Base-by-base conservation (phyloP, 2,888 invertebrate genomes). In the Eumerus sabulonum region DNA sequence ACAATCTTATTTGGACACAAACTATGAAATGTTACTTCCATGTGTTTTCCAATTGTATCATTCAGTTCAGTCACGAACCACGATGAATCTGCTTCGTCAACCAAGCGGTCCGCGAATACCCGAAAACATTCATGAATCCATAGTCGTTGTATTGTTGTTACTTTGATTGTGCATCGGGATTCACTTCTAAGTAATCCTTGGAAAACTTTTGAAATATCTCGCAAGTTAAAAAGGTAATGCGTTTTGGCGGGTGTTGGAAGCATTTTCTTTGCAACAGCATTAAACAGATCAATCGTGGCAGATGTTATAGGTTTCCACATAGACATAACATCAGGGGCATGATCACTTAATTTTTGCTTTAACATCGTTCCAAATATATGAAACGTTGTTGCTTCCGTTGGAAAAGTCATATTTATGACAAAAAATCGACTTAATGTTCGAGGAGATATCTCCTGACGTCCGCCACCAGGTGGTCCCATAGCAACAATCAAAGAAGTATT, bases 391-490 rank as follows among this genome's bases (percentile, higher is more conserved):
- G 91, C 91, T 74, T 95, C 94, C 70, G 92, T 92, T 13, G 97
- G 96, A 89, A 96, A 95, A 1, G 96, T 92, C 91, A 97, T 94
- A 84, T 94, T 93, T 53, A 95, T 91, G 3, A 94, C 87, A 84
- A 92, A 93, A 90, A 96, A 95, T 84, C 93, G 92, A 51, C 95
- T 94, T 83, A 94, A 91, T 56, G 97, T 91, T 0, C 96, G 92
- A 50, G 93, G 90, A 0, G 95, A 94, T 67, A 97, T 93, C 14
- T 92, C 90, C 81, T 95, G 95, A 13, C 96, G 91, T 1, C 96
- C 96, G 1, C 96, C 96, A 1, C 96, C 96, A 0, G 96, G 95
- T 0, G 96, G 96, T 0, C 96, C 96, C 91, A 96, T 96, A 0
- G 95, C 93, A 1, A 92, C 93, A 85, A 95, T 91, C 50, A 96